Base-by-base conservation (phyloP, 1,140 invertebrate genomes). In the Laupala kohalensis region DNA sequence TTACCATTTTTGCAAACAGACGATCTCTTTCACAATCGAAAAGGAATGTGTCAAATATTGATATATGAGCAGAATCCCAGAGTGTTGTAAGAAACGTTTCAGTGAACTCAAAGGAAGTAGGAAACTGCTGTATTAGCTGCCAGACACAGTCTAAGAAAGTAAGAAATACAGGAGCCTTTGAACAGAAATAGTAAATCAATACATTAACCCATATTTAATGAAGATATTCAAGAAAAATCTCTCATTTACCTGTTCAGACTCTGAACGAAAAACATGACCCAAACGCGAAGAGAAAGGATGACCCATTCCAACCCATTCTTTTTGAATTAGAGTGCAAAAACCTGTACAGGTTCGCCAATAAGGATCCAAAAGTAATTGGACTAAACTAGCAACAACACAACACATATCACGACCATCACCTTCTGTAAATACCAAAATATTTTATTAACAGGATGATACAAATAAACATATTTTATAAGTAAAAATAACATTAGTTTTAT, bases 141-240 rank as follows among this genome's bases (percentile, higher is more conserved):
- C 93, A 96, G 67, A 93, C 90, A 81, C 94, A 95, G 79, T 98
- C 96, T 73, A 98, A 84, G 80, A 94, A 97, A 64, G 98, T 78
- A 25, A 97, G 85, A 79, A 97, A 95, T 64, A 97, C 81, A 0
- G 95, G 94, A 74, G 91, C 89, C 84, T 91, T 80, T 71, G 65
- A 64, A n/a, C 3, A 27, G 13, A 68, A 4, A 68, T 6, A 19
- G 27, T 24, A 15, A 9, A 53, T 4, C 4, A 53, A 53, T 53
- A 13, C 19, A 9, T 2, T 2, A 4, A 53, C 9, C 37, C 19
- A 53, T 23, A 12, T 65, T 5, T 9, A 64, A 62, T 23, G 64
- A 70, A 23, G 19, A 64, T 66, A 70, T 63, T 63, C 9, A 25
- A 13, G 13, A n/a, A 64, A 15, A 25, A 66, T 9, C 15, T 68